Evolutionary conservation across 2,797 vertebrate species (phyloP), one percentile per base, ranked within the genome.

Genomic region (Artibeus jamaicensis): DNA sequence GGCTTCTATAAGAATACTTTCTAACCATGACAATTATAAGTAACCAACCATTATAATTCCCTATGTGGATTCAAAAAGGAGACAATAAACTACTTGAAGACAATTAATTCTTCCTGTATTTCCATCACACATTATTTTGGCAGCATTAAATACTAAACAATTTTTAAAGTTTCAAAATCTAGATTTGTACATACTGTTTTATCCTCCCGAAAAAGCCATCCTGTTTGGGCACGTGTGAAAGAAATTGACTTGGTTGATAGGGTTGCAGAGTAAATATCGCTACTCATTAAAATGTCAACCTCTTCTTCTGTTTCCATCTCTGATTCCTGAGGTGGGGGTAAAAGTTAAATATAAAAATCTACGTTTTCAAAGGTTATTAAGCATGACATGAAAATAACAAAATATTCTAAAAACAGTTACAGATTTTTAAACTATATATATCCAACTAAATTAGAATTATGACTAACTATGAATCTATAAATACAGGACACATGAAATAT

Each of bases 301-400:
- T 99, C 99, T 94, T 99, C 99, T 97, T 99, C 99, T 0, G 99
- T 99, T 98, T 99, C 99, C 99, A 99, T 99, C 98, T 99, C 99
- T 0, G 99, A 99, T 98, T 99, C 99, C 99, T 99, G 70, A 96
- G 83, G 26, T 83, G 50, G 93, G 86, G 59, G 21, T 16, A 84
- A 96, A 97, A 89, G 26, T 89, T 70, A 95, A 76, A 81, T 34
- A 48, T 87, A 62, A 96, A 29, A 94, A 92, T 71, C 8, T 59
- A 73, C 42, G 9, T 96, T 86, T 95, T 78, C n/a, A 90, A 85
- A 89, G 21, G 42, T 73, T 74, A 91, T 84, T 91, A 88, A 88
- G 73, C 83, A 9, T 26, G 76, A 89, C 18, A 74, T 71, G 48
- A 95, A 95, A 95, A 83, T 37, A 89, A 34, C 32, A 90, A 32